Evolutionary conservation across 2,113 vertebrate genomes (phyloP), one percentile per base, ranked within the genome.

Genomic region (Numenius arquata): DNA sequence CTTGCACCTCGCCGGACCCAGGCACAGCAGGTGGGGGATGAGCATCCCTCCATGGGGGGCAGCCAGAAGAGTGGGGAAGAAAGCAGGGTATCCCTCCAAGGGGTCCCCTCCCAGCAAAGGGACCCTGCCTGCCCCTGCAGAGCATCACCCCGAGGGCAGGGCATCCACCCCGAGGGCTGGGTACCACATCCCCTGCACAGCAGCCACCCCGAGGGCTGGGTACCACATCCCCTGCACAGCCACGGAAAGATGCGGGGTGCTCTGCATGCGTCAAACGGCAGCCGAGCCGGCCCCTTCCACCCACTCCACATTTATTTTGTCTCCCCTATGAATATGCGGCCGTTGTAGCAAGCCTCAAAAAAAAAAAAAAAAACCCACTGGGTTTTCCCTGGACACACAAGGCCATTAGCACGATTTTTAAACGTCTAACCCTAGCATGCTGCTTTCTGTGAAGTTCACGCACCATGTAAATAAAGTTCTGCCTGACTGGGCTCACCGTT

Each of bases 381-480:
- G 0, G 1, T 30, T 12, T 25, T 25, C 61, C n/a, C 30, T 2
- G 9, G 34, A 21, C 9, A 3, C 2, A 5, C 22, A 1, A 34
- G 34, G 41, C 55, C 23, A 4, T 11, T 2, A 21, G 38, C 50
- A 10, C 0, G 5, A 4, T 30, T 70, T 47, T 34, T 12, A 70
- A 26, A 9, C 0, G 1, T 17, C n/a, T 12, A 4, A 30, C 11
- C 45, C 65, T 0, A 14, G 43, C 41, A 0, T 41, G 10, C 38
- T 6, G 66, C 70, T 40, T 10, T 5, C 66, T 66, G 0, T 1
- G n/a, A 68, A 93, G 66, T 11, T 79, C 71, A 2, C 0, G 18
- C 53, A 9, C 59, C 27, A 0, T 0, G 1, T 1, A 19, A 3
- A 15, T 16, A 5, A 93, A 95, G 85, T 85, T 93, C 71, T 58